phyloP scores from a whole-genome alignment of 2,888 invertebrate genomes.

The Resseliella maxima region DNA sequence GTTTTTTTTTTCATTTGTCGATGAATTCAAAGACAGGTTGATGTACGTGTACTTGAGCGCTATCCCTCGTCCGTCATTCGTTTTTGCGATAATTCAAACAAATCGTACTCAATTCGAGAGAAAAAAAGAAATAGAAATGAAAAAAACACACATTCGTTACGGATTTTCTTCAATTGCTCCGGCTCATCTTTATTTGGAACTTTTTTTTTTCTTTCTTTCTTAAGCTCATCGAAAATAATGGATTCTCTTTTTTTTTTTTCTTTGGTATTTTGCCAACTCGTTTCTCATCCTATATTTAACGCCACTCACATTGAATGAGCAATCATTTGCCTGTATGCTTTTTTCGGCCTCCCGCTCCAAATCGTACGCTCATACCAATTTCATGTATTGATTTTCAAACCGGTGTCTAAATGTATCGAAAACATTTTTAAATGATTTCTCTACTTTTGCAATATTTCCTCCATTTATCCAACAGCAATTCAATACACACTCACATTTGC shows the following conservation, averaged over 20 bases:
- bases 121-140: too few relatives aligned
- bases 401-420: conserved; percentile 31
- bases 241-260: neutral
- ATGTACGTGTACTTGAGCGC: neutral
- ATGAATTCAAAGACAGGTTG: neutral
- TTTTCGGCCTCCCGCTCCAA: neutral
- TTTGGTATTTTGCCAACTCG: conserved; percentile 39
- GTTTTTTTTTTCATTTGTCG: neutral
- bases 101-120: neutral
- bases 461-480: neutral
- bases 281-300: neutral
- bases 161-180: neutral
- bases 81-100: conserved; percentile 24
- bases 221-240: neutral
- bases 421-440: conserved; percentile 43
- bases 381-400: conserved; percentile 9
- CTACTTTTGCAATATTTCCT: neutral
- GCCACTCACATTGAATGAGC: conserved; percentile 31
- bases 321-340: neutral
- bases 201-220: too few relatives aligned
- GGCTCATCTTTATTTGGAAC: neutral
- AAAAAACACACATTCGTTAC: neutral
- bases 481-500: neutral
- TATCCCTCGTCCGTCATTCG: neutral
- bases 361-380: neutral